phyloP scores from a whole-genome alignment of 2,888 invertebrate species.

The Leptinotarsa peninsularis region DNA sequence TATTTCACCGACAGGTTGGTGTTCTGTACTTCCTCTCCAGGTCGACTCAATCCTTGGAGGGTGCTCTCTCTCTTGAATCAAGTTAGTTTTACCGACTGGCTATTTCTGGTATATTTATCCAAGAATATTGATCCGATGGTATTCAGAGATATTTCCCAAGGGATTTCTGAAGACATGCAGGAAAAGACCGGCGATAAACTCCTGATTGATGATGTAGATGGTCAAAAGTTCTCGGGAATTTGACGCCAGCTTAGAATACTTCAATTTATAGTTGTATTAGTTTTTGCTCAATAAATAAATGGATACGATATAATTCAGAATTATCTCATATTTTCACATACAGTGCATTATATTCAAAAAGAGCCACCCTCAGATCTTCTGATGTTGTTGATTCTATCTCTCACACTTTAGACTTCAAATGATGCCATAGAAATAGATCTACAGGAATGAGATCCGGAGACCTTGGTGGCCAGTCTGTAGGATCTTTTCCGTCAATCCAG shows the following conservation, averaged over 20 bases:
- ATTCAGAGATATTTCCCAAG: slow-evolving; percentile 74
- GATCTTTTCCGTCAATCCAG: too few species aligned
- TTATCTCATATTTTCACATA: too few species aligned
- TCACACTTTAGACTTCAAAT: too few species aligned
- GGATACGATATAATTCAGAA: too few species aligned
- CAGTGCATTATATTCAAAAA: too few species aligned
- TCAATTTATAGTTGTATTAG: too few species aligned
- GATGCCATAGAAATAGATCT: too few species aligned
- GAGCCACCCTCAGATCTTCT: too few species aligned
- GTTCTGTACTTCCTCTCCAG: slow-evolving; percentile 73
- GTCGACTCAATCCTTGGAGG: slow-evolving; percentile 75
- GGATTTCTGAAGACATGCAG: slow-evolving; percentile 70
- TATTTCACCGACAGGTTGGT: slow-evolving; percentile 68
- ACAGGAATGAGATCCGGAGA: too few species aligned
- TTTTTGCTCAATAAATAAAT: too few species aligned
- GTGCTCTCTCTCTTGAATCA: slow-evolving; percentile 72
- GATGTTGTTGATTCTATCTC: too few species aligned
- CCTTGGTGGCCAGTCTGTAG: too few species aligned
- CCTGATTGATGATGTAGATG: slow-evolving; percentile 37
- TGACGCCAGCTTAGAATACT: background rate
- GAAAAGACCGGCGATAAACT: slow-evolving; percentile 46
- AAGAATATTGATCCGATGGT: slow-evolving; percentile 84
- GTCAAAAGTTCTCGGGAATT: slow-evolving; percentile 5
- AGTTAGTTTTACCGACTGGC: slow-evolving; percentile 84
- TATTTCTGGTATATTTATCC: slow-evolving; percentile 84